Base-by-base conservation (phyloP, 2,888 invertebrate genomes). In the Azorinus chamasolen region DNA sequence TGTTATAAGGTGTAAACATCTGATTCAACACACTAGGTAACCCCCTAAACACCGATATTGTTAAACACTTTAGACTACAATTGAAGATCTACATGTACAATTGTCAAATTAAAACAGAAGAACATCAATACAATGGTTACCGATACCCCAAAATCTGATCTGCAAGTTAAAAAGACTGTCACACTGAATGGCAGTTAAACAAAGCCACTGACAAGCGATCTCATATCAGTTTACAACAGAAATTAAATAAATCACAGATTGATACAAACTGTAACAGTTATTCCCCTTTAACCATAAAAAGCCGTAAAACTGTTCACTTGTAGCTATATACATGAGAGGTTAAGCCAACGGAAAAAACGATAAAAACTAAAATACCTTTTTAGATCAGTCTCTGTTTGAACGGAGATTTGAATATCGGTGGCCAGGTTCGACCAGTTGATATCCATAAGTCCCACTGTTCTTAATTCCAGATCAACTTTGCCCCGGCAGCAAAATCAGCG, bases 371-470 rank as follows among this genome's bases (percentile, higher is more conserved):
- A 58, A 53, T 81, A 81, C 81, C 78, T 81, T 72, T 81, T 80
- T 41, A 80, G 54, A 58, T 73, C 81, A 32, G 81, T 80, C 61
- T 82, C 86, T 22, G 86, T 84, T 69, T 86, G 83, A 64, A 86
- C 84, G 32, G 86, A 83, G 62, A 86, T 86, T 64, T 86, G 86
- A 51, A 86, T 73, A 63, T 86, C 85, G 25, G 86, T 78, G 70
- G 84, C 83, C 77, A 86, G 64, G 66, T 80, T 80, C 45, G 80
- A 68, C 80, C 80, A 80, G 62, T 72, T 76, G 66, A 76, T 72
- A 80, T 80, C 80, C 80, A 80, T 80, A 77, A 39, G 72, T 55
- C 62, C 61, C 53, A 54, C 43, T 62, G 50, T n/a, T 22, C n/a
- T 39, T 39, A 62, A 62, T 50, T 62, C 62, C 45, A 20, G 5